Evolutionary conservation across 2,888 invertebrate species (phyloP).

Genomic region (Ennomos quercinarius): DNA sequence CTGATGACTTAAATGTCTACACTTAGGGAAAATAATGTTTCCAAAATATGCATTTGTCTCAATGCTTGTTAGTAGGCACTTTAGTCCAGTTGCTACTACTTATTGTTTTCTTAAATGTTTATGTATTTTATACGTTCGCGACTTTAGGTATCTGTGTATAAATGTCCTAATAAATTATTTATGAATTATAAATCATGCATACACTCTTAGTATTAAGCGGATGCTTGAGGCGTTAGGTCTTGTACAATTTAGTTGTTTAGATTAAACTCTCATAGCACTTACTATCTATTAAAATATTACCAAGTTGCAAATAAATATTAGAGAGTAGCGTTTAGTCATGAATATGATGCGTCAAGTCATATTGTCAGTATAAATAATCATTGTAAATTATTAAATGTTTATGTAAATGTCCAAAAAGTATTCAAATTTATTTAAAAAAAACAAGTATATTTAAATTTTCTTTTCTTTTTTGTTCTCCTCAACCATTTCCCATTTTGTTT

Average conservation of each 20-base stretch:
- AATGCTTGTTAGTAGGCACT: conserved; percentile 65
- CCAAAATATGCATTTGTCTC: conserved; percentile 76
- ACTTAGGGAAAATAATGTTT: conserved; percentile 55
- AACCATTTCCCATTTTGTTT: conserved; percentile 52
- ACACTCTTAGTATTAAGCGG: conserved; percentile 80
- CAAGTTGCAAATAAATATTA: conserved; percentile 82
- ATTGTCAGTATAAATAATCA: conserved; percentile 84
- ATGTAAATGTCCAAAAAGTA: conserved; percentile 86
- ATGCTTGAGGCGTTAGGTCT: conserved; percentile 79
- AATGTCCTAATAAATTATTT: conserved; percentile 81
- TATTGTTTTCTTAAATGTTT: conserved; percentile 56
- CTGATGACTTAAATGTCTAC: conserved; percentile 64
- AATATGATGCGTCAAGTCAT: conserved; percentile 83
- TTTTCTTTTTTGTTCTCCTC: conserved; percentile 79
- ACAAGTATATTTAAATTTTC: conserved; percentile 77
- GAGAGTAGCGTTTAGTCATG: conserved; percentile 78
- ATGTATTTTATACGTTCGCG: conserved; percentile 69
- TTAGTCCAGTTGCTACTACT: conserved; percentile 60
- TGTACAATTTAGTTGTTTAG: conserved; percentile 79
- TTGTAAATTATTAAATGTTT: conserved; percentile 86
- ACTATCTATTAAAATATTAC: conserved; percentile 64
- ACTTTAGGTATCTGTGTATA: conserved; percentile 73
- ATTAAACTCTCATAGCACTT: conserved; percentile 81
- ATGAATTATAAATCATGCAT: conserved; percentile 82
- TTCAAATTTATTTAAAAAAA: conserved; percentile 85